A percentile compares a stretch with the other conserved stretches of the same genome.
Evolutionary conservation across 1,140 invertebrate genomes (phyloP).

Genomic region (Idris sp.): DNA sequence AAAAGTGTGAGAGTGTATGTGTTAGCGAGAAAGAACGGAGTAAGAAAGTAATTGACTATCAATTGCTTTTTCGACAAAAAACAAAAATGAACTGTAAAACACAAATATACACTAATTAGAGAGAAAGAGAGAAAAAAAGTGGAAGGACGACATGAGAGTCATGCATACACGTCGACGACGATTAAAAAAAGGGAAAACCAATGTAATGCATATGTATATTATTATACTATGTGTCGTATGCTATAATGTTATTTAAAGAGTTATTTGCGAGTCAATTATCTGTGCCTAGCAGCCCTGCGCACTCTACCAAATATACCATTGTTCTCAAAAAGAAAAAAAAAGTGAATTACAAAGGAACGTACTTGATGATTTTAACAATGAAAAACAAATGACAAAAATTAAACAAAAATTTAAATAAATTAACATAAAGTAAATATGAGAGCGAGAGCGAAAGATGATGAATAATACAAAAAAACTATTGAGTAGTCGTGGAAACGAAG

Average conservation of each 20-base stretch:
- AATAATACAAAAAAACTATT: slow-evolving; percentile 55
- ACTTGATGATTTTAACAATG: slow-evolving; percentile 67
- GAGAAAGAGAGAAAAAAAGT: slow-evolving; percentile 15
- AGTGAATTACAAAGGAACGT: slow-evolving; percentile 67
- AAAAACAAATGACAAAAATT: slow-evolving; percentile 36
- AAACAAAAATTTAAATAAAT: slow-evolving; percentile 29
- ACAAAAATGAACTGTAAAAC: no score
- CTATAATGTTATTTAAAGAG: slow-evolving; percentile 79
- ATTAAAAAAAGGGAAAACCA: slow-evolving; percentile 50
- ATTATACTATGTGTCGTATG: slow-evolving; percentile 77
- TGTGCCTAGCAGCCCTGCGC: slow-evolving; percentile 79
- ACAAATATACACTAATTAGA: slow-evolving; percentile 54
- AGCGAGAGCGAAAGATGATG: slow-evolving; percentile 39
- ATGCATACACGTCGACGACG: slow-evolving; percentile 34
- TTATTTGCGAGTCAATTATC: slow-evolving; percentile 80
- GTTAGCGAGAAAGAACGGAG: not conserved
- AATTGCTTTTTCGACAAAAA: not conserved
- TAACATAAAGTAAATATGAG: slow-evolving; percentile 22
- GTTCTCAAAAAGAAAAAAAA: slow-evolving; percentile 76
- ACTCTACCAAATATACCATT: slow-evolving; percentile 79
- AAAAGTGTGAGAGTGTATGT: not conserved
- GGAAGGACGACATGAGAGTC: slow-evolving; percentile 32
- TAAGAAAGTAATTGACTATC: not conserved
- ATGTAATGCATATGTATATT: slow-evolving; percentile 75
- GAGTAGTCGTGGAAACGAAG: slow-evolving; percentile 38